phyloP scores from a whole-genome alignment of 2,113 vertebrate species.

The Garra rufa region DNA sequence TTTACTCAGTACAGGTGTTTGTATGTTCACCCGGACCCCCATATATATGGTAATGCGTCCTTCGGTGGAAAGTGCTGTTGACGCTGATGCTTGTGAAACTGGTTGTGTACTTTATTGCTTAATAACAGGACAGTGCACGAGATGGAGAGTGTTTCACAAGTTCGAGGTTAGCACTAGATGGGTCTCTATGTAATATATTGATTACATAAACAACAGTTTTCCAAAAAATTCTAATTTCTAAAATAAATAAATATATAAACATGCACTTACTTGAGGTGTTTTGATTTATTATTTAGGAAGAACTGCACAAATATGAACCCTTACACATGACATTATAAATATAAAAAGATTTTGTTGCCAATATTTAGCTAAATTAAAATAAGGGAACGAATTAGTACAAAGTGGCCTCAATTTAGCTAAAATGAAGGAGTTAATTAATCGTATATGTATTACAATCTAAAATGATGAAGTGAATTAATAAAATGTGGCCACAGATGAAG shows the following conservation, averaged over 20 bases:
- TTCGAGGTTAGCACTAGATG: background rate
- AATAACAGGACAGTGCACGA: background rate
- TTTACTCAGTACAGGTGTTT: conserved; percentile 25
- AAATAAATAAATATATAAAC: background rate
- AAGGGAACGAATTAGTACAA: background rate
- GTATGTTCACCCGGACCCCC: conserved; percentile 5
- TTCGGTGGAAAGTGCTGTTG: background rate
- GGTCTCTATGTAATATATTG: background rate
- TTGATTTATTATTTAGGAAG: background rate
- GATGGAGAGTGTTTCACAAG: background rate
- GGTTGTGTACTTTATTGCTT: conserved; percentile 5
- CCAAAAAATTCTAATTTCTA: background rate
- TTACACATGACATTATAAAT: background rate
- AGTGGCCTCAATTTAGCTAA: background rate
- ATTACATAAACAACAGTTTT: background rate
- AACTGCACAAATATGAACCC: background rate
- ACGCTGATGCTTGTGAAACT: conserved; percentile 8
- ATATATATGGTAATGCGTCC: conserved; percentile 30
- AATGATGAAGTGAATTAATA: background rate
- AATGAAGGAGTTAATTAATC: background rate
- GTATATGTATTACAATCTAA: background rate
- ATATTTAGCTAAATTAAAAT: background rate
- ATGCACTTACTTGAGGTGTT: background rate
- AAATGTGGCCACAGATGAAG: background rate
- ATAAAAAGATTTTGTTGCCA: background rate